A percentile compares a stretch with the other conserved stretches of the same genome.
phyloP scores from a whole-genome alignment of 2,113 vertebrate genomes.

The Poeciliopsis prolifica region DNA sequence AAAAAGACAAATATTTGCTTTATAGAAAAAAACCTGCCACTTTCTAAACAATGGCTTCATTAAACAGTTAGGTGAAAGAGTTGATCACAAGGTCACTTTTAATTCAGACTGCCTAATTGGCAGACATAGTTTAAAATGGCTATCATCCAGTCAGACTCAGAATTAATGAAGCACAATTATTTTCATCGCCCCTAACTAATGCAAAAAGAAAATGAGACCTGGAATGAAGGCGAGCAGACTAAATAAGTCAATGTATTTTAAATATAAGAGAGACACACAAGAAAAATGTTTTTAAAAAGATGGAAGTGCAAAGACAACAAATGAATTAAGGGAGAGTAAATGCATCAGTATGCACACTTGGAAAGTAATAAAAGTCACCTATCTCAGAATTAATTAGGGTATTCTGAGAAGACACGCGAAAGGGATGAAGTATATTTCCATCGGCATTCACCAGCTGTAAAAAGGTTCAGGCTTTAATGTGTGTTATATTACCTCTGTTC shows the following conservation, averaged over 20 bases:
- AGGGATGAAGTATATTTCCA: constrained; percentile 74
- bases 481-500: constrained; percentile 79
- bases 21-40: constrained; percentile 87
- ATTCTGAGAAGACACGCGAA: constrained; percentile 67
- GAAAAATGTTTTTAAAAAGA: constrained; percentile 43
- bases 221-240: constrained; percentile 55
- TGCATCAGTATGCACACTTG: constrained; percentile 78
- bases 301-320: constrained; percentile 39
- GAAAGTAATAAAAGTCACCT: constrained; percentile 82
- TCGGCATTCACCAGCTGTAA: constrained; percentile 76
- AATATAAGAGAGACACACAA: constrained; percentile 61
- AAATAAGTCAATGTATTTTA: constrained; percentile 24
- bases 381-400: constrained; percentile 81
- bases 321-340: constrained; percentile 58
- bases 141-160: constrained; percentile 93
- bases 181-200: constrained; percentile 94
- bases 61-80: constrained; percentile 87
- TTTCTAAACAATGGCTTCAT: constrained; percentile 91
- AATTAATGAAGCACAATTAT: constrained; percentile 99
- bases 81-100: constrained; percentile 97
- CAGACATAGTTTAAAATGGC: constrained; percentile 98
- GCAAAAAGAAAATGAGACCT: constrained; percentile 87
- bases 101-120: constrained; percentile 99
- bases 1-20: constrained; percentile 72
- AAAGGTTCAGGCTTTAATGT: constrained; percentile 80